Conservation (phyloP, 1,140 invertebrate genomes). For the Drosophila mayri region DNA sequence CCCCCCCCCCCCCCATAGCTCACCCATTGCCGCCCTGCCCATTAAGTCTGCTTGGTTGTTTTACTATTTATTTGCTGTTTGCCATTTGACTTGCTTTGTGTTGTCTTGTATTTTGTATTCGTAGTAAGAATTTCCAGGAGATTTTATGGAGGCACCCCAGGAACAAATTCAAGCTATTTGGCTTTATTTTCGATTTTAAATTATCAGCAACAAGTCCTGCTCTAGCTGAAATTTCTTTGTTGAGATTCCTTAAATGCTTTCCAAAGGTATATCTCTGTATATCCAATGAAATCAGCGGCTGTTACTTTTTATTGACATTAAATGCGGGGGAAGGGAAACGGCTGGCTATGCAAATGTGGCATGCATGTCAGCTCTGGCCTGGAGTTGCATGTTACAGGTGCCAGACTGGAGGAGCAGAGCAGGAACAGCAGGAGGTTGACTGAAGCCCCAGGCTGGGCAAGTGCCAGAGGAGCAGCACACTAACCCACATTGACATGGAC, state of each 20-base stretch:
- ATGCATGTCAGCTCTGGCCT: conserved; percentile 21
- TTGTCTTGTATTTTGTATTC: conserved; percentile 14
- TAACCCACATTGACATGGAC: conserved; percentile 60
- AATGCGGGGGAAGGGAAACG: too few relatives aligned
- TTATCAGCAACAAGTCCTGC: too few relatives aligned
- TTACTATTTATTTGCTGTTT: conserved; percentile 50
- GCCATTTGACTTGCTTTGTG: conserved; percentile 44
- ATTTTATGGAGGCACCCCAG: conserved; percentile 6
- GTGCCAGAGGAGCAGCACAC: conserved; percentile 34
- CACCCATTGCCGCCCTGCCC: background rate
- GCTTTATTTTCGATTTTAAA: background rate
- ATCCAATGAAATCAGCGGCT: conserved; percentile 1
- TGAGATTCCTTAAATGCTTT: background rate
- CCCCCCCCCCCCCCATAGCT: background rate
- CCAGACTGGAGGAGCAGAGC: background rate
- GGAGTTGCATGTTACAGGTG: conserved; percentile 12
- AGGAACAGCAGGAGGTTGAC: conserved; percentile 1
- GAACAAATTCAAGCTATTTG: background rate
- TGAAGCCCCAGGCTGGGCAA: conserved; percentile 11
- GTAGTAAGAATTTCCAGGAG: conserved; percentile 11
- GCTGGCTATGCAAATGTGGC: conserved; percentile 35
- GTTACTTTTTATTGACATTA: conserved; percentile 50
- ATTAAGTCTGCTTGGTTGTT: conserved; percentile 53
- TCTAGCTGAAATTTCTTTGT: background rate
- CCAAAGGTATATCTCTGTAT: too few relatives aligned